phyloP scores from a whole-genome alignment of 2,888 invertebrate species.

The Thecocarcelia acutangulata region DNA sequence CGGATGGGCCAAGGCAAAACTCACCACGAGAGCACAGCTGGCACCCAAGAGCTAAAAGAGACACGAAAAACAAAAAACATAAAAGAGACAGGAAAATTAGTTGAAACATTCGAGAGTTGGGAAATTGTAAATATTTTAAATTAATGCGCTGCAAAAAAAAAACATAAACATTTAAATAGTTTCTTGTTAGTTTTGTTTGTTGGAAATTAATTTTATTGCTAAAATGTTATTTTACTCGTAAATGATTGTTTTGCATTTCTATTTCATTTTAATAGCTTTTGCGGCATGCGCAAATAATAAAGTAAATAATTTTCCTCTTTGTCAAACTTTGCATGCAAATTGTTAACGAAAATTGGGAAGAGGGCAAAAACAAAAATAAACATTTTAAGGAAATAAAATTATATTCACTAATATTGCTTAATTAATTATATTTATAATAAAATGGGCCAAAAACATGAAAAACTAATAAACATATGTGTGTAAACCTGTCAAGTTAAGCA shows the following conservation, averaged over 20 bases:
- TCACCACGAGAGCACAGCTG: constrained; percentile 78
- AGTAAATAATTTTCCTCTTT: constrained; percentile 23
- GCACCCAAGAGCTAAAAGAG: constrained; percentile 78
- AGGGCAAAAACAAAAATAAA: not conserved
- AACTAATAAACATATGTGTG: too few relatives aligned
- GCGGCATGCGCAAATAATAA: constrained; percentile 30
- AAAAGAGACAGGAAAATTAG: constrained; percentile 13
- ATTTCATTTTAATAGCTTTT: constrained; percentile 11
- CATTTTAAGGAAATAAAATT: constrained; percentile 19
- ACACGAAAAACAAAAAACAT: constrained; percentile 8
- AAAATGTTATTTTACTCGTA: not conserved
- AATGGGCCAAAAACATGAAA: too few relatives aligned
- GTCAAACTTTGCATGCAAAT: constrained; percentile 30
- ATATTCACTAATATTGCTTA: not conserved
- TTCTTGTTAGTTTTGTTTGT: not conserved
- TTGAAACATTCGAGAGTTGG: not conserved
- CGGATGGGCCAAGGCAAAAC: constrained; percentile 79
- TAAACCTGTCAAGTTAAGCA: too few relatives aligned
- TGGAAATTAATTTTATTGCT: not conserved
- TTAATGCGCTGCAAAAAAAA: too few relatives aligned
- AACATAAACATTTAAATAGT: too few relatives aligned
- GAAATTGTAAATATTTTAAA: too few relatives aligned
- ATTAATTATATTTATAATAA: too few relatives aligned
- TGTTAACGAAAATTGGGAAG: not conserved
- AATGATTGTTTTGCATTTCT: constrained; percentile 14